These are phyloP conservation scores for Eulithis prunata DNA, from an alignment of 2,888 invertebrate genomes.

Conservation along the genomic window DNA sequence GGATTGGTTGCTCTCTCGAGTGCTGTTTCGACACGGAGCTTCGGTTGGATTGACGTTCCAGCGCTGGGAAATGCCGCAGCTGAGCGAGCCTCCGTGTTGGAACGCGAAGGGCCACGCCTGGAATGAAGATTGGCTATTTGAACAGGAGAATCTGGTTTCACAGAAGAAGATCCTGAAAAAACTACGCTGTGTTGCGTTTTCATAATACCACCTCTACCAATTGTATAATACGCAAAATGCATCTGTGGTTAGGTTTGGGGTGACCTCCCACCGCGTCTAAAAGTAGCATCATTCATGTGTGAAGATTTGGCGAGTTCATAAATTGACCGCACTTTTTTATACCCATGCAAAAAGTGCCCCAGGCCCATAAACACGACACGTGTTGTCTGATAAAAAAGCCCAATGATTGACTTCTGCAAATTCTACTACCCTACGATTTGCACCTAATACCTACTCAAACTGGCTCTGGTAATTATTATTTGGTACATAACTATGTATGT, in stretches of 20 bases:
- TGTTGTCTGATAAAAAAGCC: background rate
- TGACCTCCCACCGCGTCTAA: constrained; percentile 20
- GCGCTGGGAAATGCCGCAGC: constrained; percentile 74
- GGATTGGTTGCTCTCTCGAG: constrained; percentile 43
- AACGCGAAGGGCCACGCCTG: constrained; percentile 94
- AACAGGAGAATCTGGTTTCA: background rate
- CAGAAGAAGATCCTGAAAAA: too few species aligned
- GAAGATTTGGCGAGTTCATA: constrained; percentile 48
- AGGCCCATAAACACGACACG: constrained; percentile 10
- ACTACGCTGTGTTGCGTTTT: too few species aligned
- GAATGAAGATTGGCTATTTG: constrained; percentile 49
- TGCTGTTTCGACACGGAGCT: constrained; percentile 41
- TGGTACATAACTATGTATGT: too few species aligned
- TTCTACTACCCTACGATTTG: too few species aligned
- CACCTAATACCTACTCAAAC: too few species aligned
- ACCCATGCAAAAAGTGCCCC: constrained; percentile 50
- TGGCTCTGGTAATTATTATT: too few species aligned
- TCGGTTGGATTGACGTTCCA: constrained; percentile 67
- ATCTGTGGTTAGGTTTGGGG: background rate
- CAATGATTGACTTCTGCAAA: background rate
- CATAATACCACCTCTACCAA: too few species aligned
- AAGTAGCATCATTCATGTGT: constrained; percentile 38
- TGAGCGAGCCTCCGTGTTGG: constrained; percentile 85
- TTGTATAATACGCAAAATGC: too few species aligned
- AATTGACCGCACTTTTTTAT: constrained; percentile 64